Percentiles rank a stretch among this genome's conserved stretches.
Evolutionary conservation across 2,113 vertebrate genomes (phyloP).

Genomic region (Oncorhynchus masou): DNA sequence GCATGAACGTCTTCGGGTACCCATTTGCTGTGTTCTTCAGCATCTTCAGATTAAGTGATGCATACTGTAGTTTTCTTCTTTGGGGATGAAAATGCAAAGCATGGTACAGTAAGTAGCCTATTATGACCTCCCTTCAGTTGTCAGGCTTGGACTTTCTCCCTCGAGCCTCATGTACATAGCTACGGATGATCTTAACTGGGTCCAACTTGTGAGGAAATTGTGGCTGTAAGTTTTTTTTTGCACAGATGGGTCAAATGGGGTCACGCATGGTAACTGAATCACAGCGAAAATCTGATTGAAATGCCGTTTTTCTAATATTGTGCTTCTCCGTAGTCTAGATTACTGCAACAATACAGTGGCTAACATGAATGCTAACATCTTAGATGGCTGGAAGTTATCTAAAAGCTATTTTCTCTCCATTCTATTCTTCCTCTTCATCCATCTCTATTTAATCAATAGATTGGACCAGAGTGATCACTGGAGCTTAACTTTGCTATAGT

Average conservation of each 20-base stretch:
- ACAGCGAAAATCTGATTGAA: too few relatives aligned
- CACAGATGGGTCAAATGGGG: neutral
- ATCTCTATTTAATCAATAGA: slow-evolving; percentile 18
- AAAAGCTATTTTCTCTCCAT: neutral
- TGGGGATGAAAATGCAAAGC: too few relatives aligned
- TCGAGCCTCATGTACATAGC: too few relatives aligned
- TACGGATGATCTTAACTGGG: too few relatives aligned
- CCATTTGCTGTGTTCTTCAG: neutral
- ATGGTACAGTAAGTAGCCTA: too few relatives aligned
- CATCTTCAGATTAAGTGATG: neutral
- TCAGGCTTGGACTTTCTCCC: too few relatives aligned
- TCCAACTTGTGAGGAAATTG: neutral
- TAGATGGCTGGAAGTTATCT: neutral
- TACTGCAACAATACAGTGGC: neutral
- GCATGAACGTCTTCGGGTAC: neutral
- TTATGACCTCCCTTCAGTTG: too few relatives aligned
- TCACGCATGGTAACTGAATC: too few relatives aligned
- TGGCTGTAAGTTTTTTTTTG: too few relatives aligned
- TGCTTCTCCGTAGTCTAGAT: too few relatives aligned
- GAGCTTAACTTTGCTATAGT: slow-evolving; percentile 11
- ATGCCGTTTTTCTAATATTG: too few relatives aligned
- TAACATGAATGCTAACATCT: neutral
- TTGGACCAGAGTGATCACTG: slow-evolving; percentile 9
- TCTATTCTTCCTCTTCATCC: neutral
- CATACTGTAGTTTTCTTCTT: neutral